Evolutionary conservation across 2,113 vertebrate species (phyloP).

Genomic region (Podarcis raffonei): DNA sequence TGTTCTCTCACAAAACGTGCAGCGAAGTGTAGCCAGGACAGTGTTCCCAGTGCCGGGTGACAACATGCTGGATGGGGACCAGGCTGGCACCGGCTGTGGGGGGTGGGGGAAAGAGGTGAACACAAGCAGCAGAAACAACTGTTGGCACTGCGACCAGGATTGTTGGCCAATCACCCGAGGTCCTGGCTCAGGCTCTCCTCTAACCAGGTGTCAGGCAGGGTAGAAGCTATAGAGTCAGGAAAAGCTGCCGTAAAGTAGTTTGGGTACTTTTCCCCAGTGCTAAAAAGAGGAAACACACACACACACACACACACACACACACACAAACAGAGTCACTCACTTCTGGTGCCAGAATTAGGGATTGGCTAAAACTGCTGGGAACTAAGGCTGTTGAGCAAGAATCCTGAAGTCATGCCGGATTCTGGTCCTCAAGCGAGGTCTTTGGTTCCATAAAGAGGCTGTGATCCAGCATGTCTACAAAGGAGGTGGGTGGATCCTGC

Average conservation of each 20-base stretch:
- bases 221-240: conserved; percentile 7
- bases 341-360: neutral
- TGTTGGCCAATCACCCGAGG: conserved; percentile 31
- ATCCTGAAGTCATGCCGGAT: neutral
- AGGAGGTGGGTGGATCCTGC: too few relatives aligned
- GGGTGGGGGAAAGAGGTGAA: neutral
- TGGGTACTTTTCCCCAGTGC: fast-evolving
- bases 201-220: conserved; percentile 41
- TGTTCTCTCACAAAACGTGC: neutral
- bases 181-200: conserved; percentile 39
- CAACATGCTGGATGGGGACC: conserved; percentile 54
- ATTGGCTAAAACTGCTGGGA: fast-evolving
- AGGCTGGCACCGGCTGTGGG: conserved; percentile 47
- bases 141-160: conserved; percentile 40
- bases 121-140: conserved; percentile 63
- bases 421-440: neutral
- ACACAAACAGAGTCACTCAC: neutral
- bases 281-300: neutral
- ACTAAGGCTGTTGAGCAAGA: neutral
- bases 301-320: neutral
- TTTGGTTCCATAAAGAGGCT: neutral
- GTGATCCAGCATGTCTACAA: too few relatives aligned
- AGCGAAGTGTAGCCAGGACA: conserved; percentile 34
- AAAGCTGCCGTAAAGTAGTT: neutral
- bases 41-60: conserved; percentile 60